Base-by-base conservation (phyloP, 2,888 invertebrate species). In the Mythimna albipuncta region DNA sequence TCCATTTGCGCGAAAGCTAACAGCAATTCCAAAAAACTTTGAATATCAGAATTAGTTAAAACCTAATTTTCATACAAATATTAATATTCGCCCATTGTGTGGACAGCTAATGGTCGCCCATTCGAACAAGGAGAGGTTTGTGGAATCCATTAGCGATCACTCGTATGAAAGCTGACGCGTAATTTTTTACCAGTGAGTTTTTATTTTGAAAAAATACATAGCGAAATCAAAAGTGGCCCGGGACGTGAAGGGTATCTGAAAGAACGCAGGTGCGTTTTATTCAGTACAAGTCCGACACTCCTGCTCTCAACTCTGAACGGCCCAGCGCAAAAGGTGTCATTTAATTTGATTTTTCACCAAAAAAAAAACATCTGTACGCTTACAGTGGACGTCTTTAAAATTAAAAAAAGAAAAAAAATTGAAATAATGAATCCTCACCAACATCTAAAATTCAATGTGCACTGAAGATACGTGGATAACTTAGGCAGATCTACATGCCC, bases 131-230 rank as follows among this genome's bases (percentile, higher is more conserved):
- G 64, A 55, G 52, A 5, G 21, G 32, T 68, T 68, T 66, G 59
- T 13, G 38, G 63, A 71, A 75, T 78, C 75, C 75, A 78, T 86
- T 79, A 81, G 64, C 52, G 63, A 47, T 69, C 61, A 67, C 50
- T 75, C 62, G 58, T 73, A 75, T 41, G 21, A 47, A 78, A 54
- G 35, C 58, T 52, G n/a, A 64, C 35, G 11, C 3, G 19, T 38
- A 55, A 35, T 47, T 21, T 62, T 64, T 54, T 16, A 41, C 13
- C 32, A 44, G 19, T 16, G 6, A 11, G 2, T 50, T 38, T 70
- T 69, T 26, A 5, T 65, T 41, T 35, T 54, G 16, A 2, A 5
- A 50, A 52, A 52, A 26, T 11, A 47, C 16, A 44, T 5, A 2
- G 44, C 38, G 38, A 38, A 38, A 7, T 9, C 38, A 38, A 38